phyloP scores from a whole-genome alignment of 2,797 vertebrate genomes.

The Amniataba percoides region DNA sequence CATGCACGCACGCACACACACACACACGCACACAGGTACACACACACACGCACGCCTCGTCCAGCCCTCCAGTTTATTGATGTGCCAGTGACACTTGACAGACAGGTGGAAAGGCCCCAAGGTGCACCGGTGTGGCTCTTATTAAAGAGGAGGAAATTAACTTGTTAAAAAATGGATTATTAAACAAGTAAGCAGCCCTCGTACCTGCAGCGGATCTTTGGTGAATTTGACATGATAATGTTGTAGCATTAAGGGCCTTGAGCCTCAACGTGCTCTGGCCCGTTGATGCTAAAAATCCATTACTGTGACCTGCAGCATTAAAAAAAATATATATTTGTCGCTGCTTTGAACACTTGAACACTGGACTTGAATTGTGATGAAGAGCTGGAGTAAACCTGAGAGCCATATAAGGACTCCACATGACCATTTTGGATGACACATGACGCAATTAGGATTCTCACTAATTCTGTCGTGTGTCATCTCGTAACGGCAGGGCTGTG shows the following conservation, averaged over 20 bases:
- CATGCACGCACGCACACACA: background rate
- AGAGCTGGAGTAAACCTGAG: slow-evolving; percentile 17
- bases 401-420: background rate
- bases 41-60: slow-evolving; percentile 1
- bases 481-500: slow-evolving; percentile 41
- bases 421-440: slow-evolving; percentile 52
- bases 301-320: background rate
- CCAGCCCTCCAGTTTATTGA: slow-evolving; percentile 52
- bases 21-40: slow-evolving; percentile 17
- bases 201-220: slow-evolving; percentile 11
- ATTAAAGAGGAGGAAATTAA: slow-evolving; percentile 48
- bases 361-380: background rate
- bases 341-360: slow-evolving; percentile 16
- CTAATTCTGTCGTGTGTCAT: slow-evolving; percentile 58
- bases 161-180: slow-evolving; percentile 18
- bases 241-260: slow-evolving; percentile 8
- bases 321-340: background rate
- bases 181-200: background rate
- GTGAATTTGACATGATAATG: slow-evolving; percentile 27
- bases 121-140: slow-evolving; percentile 44
- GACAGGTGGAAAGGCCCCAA: slow-evolving; percentile 61
- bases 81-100: slow-evolving; percentile 64
- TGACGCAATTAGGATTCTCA: slow-evolving; percentile 57
- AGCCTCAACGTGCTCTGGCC: background rate
- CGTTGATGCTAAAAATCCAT: slow-evolving; percentile 16